Base-by-base conservation (phyloP, 2,888 invertebrate species). In the Acleris laterana region DNA sequence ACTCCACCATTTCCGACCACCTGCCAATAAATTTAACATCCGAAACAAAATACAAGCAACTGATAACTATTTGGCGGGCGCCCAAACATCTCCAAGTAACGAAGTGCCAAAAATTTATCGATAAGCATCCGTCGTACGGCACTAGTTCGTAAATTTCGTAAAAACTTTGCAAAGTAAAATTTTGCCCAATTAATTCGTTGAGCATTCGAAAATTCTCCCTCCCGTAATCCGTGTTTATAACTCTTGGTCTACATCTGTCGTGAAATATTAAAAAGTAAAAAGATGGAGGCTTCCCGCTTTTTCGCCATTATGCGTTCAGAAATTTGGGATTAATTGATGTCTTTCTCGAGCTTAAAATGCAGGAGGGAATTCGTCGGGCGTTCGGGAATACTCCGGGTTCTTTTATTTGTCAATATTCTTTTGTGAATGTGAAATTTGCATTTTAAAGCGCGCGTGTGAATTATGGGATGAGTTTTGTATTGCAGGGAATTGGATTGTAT, bases 181-280 rank as follows among this genome's bases (percentile, higher is more conserved):
- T 81, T 74, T 77, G 71, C 75, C 76, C 80, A 84, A 86, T 86
- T 84, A 85, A 83, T 82, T 79, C 76, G 70, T 79, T 73, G 76
- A 78, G 80, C 72, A 44, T 48, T 58, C 38, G 42, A 63, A 62
- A 62, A 62, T 56, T 50, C 61, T n/a, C 52, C 55, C 38, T 59
- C n/a, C 62, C 11, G 59, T 38, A 57, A 62, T 32, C 61, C 60
- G 22, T 51, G 11, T 82, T 88, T 57, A 76, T 76, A 61, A 77
- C 81, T 13, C 79, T 77, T 59, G 51, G 59, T 59, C 28, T 62
- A 81, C 80, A 62, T 82, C 85, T 69, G 63, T 52, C 32, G 60
- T 55, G 28, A 59, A 62, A 62, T 53, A 59, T 62, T 63, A 60
- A 66, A 65, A 69, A 50, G 63, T 57, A 59, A 68, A 59, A 55